phyloP scores from a whole-genome alignment of 1,140 invertebrate genomes.

The Bilobella aurantiaca region DNA sequence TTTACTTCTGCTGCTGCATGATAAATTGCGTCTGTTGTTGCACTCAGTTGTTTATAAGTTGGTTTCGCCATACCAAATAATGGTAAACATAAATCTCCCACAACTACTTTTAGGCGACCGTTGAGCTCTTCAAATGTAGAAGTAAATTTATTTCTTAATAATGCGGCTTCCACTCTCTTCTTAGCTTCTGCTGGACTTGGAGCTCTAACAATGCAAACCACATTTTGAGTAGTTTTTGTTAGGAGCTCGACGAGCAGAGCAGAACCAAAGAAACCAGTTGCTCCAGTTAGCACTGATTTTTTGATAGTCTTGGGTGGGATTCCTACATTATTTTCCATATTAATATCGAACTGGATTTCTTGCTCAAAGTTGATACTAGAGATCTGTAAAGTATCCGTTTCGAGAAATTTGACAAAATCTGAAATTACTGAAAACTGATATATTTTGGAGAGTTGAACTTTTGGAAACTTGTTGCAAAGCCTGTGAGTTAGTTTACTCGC shows the following conservation, averaged over 20 bases:
- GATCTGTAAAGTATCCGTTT: too few relatives aligned
- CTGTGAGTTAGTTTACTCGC: neutral
- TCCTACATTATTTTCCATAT: too few relatives aligned
- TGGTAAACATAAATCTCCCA: neutral
- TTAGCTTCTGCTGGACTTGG: neutral
- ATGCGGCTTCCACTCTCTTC: neutral
- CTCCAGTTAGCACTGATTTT: too few relatives aligned
- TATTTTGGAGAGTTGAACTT: too few relatives aligned
- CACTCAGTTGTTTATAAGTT: neutral
- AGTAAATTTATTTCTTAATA: neutral
- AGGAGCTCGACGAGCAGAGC: neutral
- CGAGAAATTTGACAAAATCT: too few relatives aligned
- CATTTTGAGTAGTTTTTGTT: neutral
- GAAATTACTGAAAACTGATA: too few relatives aligned
- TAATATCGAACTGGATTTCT: neutral
- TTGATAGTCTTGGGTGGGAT: too few relatives aligned
- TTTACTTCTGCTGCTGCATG: neutral
- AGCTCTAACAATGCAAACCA: conserved; percentile 1
- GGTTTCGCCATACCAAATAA: neutral
- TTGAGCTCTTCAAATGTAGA: neutral
- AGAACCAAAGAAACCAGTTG: neutral
- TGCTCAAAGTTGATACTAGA: neutral
- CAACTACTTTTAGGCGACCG: neutral
- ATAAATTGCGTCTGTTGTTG: neutral
- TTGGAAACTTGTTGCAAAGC: too few relatives aligned